Percentiles rank a stretch among this genome's conserved stretches.
phyloP scores from a whole-genome alignment of 2,797 vertebrate genomes.

The Gymnoscopelus microlampas region DNA sequence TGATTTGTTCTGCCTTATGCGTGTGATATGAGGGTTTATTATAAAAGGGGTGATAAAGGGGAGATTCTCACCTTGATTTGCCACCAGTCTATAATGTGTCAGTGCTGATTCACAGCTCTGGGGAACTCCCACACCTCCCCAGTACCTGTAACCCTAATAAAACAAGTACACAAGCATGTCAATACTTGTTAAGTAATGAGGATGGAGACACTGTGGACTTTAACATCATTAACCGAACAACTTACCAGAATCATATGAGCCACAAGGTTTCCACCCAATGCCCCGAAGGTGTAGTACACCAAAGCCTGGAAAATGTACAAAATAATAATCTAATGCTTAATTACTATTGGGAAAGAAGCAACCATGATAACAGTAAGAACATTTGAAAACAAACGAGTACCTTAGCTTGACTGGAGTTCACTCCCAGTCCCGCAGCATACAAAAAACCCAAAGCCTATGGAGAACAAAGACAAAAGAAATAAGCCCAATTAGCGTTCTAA shows the following conservation, averaged over 20 bases:
- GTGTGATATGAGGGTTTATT: no score
- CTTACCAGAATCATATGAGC: constrained; percentile 98
- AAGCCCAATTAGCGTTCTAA: not conserved
- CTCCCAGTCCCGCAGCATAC: constrained; percentile 94
- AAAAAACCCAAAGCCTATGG: constrained; percentile 95
- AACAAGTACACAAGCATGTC: not conserved
- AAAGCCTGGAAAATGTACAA: constrained; percentile 82
- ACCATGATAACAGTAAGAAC: not conserved
- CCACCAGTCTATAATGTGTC: constrained; percentile 95
- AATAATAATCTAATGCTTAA: not conserved
- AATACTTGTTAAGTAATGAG: not conserved
- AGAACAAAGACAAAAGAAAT: constrained; percentile 33
- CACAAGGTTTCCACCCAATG: constrained; percentile 94
- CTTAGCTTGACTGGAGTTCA: constrained; percentile 99
- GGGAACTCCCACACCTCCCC: constrained; percentile 96
- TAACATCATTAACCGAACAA: constrained; percentile 26
- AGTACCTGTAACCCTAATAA: constrained; percentile 95
- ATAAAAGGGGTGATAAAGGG: not conserved
- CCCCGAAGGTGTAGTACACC: constrained; percentile 98
- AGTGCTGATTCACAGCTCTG: constrained; percentile 98
- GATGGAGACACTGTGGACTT: not conserved
- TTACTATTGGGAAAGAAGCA: constrained; percentile 48
- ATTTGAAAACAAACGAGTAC: constrained; percentile 72
- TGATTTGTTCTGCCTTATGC: no score
- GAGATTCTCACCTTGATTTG: constrained; percentile 89